Conservation (phyloP, 2,888 invertebrate genomes). For the Temnothorax unifasciatus region DNA sequence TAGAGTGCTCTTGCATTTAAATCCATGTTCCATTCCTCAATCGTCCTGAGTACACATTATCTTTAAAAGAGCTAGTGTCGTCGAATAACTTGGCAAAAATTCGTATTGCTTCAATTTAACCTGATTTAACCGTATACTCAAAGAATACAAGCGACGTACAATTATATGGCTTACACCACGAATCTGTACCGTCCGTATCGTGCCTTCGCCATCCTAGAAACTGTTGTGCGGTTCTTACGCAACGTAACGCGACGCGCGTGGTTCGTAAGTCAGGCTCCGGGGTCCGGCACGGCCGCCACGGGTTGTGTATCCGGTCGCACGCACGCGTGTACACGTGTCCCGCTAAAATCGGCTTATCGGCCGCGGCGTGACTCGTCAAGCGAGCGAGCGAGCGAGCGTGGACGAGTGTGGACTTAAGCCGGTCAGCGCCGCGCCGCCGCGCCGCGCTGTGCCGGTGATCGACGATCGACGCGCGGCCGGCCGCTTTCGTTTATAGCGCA, state of each 20-base stretch:
- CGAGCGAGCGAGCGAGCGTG: not conserved
- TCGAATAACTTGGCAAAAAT: not conserved
- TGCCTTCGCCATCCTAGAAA: conserved; percentile 28
- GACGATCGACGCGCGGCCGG: conserved; percentile 51
- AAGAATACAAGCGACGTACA: not conserved
- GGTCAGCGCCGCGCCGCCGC: conserved; percentile 5
- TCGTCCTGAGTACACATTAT: too few species aligned
- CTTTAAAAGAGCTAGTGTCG: not conserved
- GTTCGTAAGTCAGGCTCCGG: conserved; percentile 2
- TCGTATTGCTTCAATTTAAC: not conserved
- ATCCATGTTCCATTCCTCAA: not conserved
- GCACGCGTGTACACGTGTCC: conserved; percentile 42
- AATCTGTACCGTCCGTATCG: not conserved
- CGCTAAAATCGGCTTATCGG: conserved; percentile 63
- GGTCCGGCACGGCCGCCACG: not conserved
- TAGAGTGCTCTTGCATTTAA: not conserved
- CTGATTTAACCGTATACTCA: not conserved
- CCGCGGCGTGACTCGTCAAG: conserved; percentile 37
- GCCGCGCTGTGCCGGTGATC: conserved; percentile 23
- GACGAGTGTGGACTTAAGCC: conserved; percentile 42
- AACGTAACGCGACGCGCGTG: conserved; percentile 30
- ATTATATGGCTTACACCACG: not conserved
- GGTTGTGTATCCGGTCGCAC: conserved; percentile 50
- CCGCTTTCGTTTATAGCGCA: conserved; percentile 57
- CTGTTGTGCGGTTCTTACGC: conserved; percentile 24